phyloP scores from a whole-genome alignment of 1,140 invertebrate genomes.

The Cherax quadricarinatus region DNA sequence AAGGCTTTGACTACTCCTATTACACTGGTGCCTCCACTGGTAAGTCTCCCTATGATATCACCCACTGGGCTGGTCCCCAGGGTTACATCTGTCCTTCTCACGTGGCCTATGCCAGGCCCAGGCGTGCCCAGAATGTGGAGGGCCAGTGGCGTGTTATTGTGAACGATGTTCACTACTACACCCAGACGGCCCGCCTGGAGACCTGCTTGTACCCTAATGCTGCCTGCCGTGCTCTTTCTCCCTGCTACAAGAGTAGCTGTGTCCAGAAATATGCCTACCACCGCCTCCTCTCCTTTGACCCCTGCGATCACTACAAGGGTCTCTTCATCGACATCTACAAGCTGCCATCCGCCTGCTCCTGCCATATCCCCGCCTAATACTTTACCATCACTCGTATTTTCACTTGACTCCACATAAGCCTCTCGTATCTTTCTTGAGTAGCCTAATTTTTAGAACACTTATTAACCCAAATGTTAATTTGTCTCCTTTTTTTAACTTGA shows the following conservation, averaged over 20 bases:
- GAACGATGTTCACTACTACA: constrained; percentile 74
- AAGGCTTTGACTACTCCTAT: constrained; percentile 74
- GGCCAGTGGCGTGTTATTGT: constrained; percentile 75
- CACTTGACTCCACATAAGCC: too few relatives aligned
- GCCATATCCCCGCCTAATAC: constrained; percentile 73
- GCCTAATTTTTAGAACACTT: neutral
- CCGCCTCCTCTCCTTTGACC: constrained; percentile 74
- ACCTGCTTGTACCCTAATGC: constrained; percentile 73
- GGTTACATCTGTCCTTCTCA: constrained; percentile 77
- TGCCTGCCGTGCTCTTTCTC: constrained; percentile 74
- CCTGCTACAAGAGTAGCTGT: constrained; percentile 74
- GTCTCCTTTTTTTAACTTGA: neutral
- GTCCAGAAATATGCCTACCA: constrained; percentile 75
- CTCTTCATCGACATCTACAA: constrained; percentile 75
- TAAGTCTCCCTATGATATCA: constrained; percentile 66
- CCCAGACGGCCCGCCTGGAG: constrained; percentile 74
- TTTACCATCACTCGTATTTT: neutral
- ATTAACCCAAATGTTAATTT: neutral
- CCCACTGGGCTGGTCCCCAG: constrained; percentile 74
- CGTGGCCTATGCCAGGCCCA: constrained; percentile 75
- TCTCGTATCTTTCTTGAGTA: neutral
- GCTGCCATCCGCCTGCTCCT: constrained; percentile 74
- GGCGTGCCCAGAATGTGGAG: constrained; percentile 75
- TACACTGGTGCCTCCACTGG: constrained; percentile 73
- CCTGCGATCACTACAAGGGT: constrained; percentile 74